Evolutionary conservation across 1,140 invertebrate species (phyloP).

Genomic region (Diabrotica virgifera): DNA sequence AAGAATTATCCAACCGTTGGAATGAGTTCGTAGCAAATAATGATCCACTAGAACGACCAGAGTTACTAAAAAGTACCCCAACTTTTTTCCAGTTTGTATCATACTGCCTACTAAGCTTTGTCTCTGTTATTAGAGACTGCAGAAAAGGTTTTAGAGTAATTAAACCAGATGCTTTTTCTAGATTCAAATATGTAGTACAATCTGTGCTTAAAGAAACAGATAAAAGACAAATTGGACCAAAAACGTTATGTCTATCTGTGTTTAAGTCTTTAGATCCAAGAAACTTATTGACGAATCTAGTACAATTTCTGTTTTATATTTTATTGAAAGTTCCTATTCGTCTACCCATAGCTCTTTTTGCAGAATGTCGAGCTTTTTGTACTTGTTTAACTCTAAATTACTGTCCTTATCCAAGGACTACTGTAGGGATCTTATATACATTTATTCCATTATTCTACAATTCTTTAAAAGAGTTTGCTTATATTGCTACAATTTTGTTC

Average conservation of each 20-base stretch:
- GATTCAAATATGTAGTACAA: slow-evolving; percentile 42
- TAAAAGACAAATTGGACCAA: slow-evolving; percentile 49
- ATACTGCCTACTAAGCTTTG: slow-evolving; percentile 56
- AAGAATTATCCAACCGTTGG: slow-evolving; percentile 71
- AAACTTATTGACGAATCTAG: slow-evolving; percentile 42
- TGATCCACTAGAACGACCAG: slow-evolving; percentile 69
- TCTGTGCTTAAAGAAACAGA: slow-evolving; percentile 49
- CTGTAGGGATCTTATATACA: slow-evolving; percentile 50
- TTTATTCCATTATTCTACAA: slow-evolving; percentile 59
- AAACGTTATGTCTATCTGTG: slow-evolving; percentile 48
- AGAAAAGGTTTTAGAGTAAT: slow-evolving; percentile 47
- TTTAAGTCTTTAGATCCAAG: slow-evolving; percentile 48
- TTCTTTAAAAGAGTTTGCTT: slow-evolving; percentile 55
- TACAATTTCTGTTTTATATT: slow-evolving; percentile 43
- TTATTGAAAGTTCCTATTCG: slow-evolving; percentile 44
- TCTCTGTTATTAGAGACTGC: slow-evolving; percentile 58
- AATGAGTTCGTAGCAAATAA: slow-evolving; percentile 75
- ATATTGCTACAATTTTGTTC: slow-evolving; percentile 55
- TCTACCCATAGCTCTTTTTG: slow-evolving; percentile 47
- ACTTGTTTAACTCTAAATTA: slow-evolving; percentile 44
- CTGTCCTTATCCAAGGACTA: slow-evolving; percentile 49
- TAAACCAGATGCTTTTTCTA: slow-evolving; percentile 39
- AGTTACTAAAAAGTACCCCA: slow-evolving; percentile 60
- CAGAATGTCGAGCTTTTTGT: slow-evolving; percentile 48
- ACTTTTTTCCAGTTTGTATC: slow-evolving; percentile 59